phyloP scores from a whole-genome alignment of 2,797 vertebrate genomes.

The Masticophis lateralis region DNA sequence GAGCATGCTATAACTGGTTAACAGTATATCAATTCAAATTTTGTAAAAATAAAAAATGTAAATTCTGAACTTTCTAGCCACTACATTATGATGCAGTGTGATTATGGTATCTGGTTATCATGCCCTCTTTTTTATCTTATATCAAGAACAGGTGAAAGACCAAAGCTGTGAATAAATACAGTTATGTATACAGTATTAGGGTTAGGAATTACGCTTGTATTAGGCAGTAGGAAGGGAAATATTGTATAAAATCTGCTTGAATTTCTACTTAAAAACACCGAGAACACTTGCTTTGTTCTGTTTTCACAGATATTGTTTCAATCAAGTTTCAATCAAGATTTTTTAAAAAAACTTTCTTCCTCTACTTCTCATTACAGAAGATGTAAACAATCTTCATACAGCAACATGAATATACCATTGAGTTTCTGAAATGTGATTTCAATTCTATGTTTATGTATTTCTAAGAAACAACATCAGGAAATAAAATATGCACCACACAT shows the following conservation, averaged over 20 bases:
- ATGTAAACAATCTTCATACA: background rate
- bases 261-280: conserved; percentile 8
- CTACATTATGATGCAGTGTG: background rate
- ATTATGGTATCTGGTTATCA: background rate
- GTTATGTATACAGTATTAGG: conserved; percentile 1
- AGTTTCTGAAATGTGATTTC: background rate
- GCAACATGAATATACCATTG: background rate
- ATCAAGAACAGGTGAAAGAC: background rate
- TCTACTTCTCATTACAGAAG: background rate
- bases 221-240: background rate
- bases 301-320: background rate
- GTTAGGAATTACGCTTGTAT: background rate
- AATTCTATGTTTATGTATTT: background rate
- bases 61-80: background rate
- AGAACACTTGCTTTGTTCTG: conserved; percentile 27
- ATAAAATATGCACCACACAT: background rate
- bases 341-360: background rate
- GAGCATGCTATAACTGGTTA: background rate
- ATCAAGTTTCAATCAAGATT: background rate
- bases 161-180: background rate
- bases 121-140: background rate
- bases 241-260: background rate
- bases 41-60: background rate
- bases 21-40: background rate
- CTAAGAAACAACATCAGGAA: background rate